Percentiles rank a stretch among this genome's conserved stretches.
These are phyloP conservation scores for Gobius niger DNA, from an alignment of 2,113 vertebrate genomes.

Conservation along the genomic window DNA sequence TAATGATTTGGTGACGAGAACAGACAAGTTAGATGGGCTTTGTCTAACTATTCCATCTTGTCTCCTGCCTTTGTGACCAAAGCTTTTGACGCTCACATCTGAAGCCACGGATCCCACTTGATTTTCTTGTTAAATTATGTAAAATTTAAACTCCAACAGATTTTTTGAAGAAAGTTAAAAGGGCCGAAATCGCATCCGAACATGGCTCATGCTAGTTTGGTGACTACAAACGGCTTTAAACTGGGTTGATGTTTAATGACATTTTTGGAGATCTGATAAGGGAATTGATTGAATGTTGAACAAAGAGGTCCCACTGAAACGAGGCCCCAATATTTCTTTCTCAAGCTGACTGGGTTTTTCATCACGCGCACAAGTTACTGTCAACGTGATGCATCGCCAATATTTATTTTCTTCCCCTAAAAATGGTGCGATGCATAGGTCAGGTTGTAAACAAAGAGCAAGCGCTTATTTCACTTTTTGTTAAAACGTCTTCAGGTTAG, in stretches of 20 bases:
- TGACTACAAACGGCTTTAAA: slow-evolving; percentile 47
- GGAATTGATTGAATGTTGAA: slow-evolving; percentile 58
- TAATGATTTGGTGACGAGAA: slow-evolving; percentile 1
- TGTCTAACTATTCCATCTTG: slow-evolving; percentile 23
- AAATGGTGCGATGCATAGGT: background rate
- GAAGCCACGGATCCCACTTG: slow-evolving; percentile 49
- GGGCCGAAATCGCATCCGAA: slow-evolving; percentile 59
- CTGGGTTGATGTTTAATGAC: slow-evolving; percentile 44
- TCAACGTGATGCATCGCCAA: background rate
- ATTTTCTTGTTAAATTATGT: slow-evolving; percentile 64
- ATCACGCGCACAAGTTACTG: slow-evolving; percentile 20
- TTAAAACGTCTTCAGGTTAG: too few species aligned
- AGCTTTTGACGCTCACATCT: slow-evolving; percentile 23
- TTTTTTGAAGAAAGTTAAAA: slow-evolving; percentile 67
- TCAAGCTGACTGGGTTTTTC: slow-evolving; percentile 41
- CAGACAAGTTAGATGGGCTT: slow-evolving; percentile 14
- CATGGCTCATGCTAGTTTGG: slow-evolving; percentile 53
- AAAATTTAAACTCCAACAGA: slow-evolving; percentile 58
- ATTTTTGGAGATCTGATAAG: slow-evolving; percentile 59
- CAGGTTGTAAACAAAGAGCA: background rate
- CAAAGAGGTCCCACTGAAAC: slow-evolving; percentile 52
- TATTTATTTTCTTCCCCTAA: background rate
- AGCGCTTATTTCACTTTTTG: too few species aligned
- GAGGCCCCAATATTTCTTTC: slow-evolving; percentile 67
- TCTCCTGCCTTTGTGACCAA: slow-evolving; percentile 25